phyloP scores from a whole-genome alignment of 2,113 vertebrate genomes.

The Furnarius figulus region DNA sequence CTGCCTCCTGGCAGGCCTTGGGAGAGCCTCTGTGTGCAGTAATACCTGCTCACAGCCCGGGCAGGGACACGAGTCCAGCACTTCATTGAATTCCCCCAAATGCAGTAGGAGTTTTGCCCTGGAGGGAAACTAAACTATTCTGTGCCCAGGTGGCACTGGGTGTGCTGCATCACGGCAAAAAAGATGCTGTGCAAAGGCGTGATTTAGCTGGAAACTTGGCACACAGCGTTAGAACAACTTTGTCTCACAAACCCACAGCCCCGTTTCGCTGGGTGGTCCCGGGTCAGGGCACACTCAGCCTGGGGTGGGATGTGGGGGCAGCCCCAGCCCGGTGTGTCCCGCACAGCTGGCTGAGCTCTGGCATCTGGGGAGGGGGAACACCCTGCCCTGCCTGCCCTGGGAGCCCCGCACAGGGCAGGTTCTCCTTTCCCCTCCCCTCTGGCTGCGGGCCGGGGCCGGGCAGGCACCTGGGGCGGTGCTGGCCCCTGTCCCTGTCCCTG shows the following conservation, averaged over 20 bases:
- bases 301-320: neutral
- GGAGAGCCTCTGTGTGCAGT: neutral
- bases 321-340: neutral
- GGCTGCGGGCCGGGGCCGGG: neutral
- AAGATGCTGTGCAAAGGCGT: neutral
- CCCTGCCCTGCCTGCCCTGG: neutral
- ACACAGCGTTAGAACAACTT: neutral
- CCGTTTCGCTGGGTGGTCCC: neutral
- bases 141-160: neutral
- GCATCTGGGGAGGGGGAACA: neutral
- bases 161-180: neutral
- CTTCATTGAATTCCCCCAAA: neutral
- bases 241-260: neutral
- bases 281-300: neutral
- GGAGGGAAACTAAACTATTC: neutral
- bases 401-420: neutral
- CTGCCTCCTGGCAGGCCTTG: neutral
- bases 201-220: neutral
- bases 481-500: neutral
- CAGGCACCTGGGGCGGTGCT: neutral
- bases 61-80: neutral
- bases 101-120: neutral
- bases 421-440: neutral
- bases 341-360: accelerated
- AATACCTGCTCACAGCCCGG: neutral